These are phyloP conservation scores for Chauna torquata DNA, from an alignment of 2,113 vertebrate genomes.

Conservation along the genomic window DNA sequence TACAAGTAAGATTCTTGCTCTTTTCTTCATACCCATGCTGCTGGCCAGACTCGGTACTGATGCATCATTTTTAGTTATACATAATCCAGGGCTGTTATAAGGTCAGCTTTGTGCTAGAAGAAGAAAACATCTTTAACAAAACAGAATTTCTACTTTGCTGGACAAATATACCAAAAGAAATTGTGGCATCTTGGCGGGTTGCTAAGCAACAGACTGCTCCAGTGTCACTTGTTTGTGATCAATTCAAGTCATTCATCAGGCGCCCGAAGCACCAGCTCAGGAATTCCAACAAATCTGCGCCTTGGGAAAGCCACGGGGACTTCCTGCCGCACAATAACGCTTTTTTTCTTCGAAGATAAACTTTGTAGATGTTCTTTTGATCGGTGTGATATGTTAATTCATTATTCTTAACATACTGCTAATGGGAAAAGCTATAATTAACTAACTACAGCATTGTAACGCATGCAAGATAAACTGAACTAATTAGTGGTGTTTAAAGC, in stretches of 20 bases:
- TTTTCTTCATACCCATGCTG: background rate
- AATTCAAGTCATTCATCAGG: conserved; percentile 76
- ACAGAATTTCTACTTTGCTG: conserved; percentile 73
- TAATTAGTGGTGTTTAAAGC: conserved; percentile 76
- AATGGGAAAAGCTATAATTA: conserved; percentile 79
- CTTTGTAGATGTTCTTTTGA: conserved; percentile 76
- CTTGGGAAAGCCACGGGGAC: conserved; percentile 75
- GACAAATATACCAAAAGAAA: conserved; percentile 75
- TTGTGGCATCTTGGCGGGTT: conserved; percentile 75
- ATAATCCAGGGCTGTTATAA: conserved; percentile 22
- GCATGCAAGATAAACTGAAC: conserved; percentile 70
- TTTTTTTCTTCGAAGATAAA: conserved; percentile 75
- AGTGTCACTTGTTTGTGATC: conserved; percentile 73
- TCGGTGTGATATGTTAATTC: conserved; percentile 72
- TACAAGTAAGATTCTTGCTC: background rate
- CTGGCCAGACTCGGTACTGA: background rate
- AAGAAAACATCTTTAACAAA: conserved; percentile 55
- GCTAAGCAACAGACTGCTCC: conserved; percentile 78
- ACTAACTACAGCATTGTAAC: conserved; percentile 60
- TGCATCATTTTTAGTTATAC: background rate
- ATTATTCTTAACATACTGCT: conserved; percentile 73
- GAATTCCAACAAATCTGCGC: conserved; percentile 68
- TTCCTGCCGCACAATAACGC: conserved; percentile 71
- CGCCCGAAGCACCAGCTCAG: conserved; percentile 65
- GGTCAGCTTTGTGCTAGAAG: conserved; percentile 44